Percentiles rank a stretch among this genome's conserved stretches.
phyloP scores from a whole-genome alignment of 2,888 invertebrate genomes.

The Herminia tarsipennalis region DNA sequence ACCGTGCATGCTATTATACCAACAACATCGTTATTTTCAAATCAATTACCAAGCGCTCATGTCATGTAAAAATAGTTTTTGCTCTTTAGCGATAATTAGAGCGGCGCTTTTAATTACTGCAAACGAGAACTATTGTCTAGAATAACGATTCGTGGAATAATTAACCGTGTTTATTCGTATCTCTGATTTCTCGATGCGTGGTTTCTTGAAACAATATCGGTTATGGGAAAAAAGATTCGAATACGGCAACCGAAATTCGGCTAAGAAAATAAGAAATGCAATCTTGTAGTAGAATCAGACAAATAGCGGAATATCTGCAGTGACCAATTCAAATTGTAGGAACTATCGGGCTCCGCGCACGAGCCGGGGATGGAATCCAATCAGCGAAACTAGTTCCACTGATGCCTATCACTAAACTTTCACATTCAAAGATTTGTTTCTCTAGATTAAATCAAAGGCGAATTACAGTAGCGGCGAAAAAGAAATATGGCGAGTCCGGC shows the following conservation, averaged over 20 bases:
- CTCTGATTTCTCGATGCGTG: neutral
- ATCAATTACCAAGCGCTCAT: neutral
- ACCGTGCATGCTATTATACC: neutral
- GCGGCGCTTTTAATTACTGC: slow-evolving; percentile 26
- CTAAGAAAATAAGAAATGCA: slow-evolving; percentile 77
- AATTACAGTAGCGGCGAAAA: slow-evolving; percentile 85
- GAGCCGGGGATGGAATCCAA: slow-evolving; percentile 77
- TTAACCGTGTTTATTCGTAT: neutral
- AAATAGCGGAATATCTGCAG: slow-evolving; percentile 75
- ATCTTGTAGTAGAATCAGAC: slow-evolving; percentile 79
- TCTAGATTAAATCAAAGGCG: slow-evolving; percentile 85
- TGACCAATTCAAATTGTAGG: slow-evolving; percentile 77
- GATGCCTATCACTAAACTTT: slow-evolving; percentile 85
- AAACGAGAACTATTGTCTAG: slow-evolving; percentile 20
- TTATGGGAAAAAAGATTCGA: slow-evolving; percentile 32
- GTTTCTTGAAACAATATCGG: slow-evolving; percentile 17
- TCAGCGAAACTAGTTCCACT: slow-evolving; percentile 81
- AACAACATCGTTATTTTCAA: neutral
- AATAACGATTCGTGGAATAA: slow-evolving; percentile 19
- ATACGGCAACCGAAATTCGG: slow-evolving; percentile 54
- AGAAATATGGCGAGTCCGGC: slow-evolving; percentile 84
- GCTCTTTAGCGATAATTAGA: slow-evolving; percentile 26
- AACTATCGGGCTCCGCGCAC: slow-evolving; percentile 61
- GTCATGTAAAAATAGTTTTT: neutral
- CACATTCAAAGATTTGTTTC: slow-evolving; percentile 86